Conservation (phyloP, 2,797 vertebrate genomes). For the Hylomyscus alleni region DNA sequence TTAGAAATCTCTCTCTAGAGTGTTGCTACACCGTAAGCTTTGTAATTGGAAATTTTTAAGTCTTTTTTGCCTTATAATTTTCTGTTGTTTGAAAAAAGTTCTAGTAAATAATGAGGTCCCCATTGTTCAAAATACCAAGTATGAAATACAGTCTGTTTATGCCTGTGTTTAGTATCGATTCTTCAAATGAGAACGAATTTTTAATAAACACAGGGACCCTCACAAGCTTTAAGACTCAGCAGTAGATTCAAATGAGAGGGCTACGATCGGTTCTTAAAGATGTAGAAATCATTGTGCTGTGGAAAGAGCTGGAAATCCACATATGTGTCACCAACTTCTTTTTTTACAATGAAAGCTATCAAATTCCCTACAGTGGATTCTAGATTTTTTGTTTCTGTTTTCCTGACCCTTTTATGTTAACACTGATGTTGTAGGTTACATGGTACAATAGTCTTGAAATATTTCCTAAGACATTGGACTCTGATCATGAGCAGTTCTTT, state of each 20-base stretch:
- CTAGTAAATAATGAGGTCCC: conserved; percentile 54
- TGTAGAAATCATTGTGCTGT: conserved; percentile 78
- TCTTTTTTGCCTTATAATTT: conserved; percentile 72
- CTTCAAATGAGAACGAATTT: conserved; percentile 74
- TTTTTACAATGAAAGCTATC: conserved; percentile 54
- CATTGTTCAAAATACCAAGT: conserved; percentile 57
- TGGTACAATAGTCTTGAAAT: background rate
- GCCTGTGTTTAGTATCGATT: conserved; percentile 78
- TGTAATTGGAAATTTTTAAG: conserved; percentile 68
- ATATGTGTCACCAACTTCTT: background rate
- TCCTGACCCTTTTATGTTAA: background rate
- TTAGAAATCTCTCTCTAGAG: background rate
- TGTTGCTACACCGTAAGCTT: conserved; percentile 1
- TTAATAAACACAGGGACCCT: conserved; percentile 61
- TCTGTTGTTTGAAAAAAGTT: conserved; percentile 55
- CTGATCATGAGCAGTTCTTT: background rate
- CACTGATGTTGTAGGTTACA: background rate
- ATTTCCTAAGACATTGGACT: conserved; percentile 46
- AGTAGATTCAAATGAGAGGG: background rate
- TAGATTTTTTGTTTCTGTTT: background rate
- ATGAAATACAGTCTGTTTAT: conserved; percentile 77
- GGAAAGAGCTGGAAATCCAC: conserved; percentile 64
- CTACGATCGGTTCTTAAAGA: conserved; percentile 72
- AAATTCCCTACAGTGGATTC: background rate
- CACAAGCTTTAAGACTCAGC: conserved; percentile 73